These are phyloP conservation scores for Trichopoda pennipes DNA, from an alignment of 2,888 invertebrate genomes.

Conservation along the genomic window DNA sequence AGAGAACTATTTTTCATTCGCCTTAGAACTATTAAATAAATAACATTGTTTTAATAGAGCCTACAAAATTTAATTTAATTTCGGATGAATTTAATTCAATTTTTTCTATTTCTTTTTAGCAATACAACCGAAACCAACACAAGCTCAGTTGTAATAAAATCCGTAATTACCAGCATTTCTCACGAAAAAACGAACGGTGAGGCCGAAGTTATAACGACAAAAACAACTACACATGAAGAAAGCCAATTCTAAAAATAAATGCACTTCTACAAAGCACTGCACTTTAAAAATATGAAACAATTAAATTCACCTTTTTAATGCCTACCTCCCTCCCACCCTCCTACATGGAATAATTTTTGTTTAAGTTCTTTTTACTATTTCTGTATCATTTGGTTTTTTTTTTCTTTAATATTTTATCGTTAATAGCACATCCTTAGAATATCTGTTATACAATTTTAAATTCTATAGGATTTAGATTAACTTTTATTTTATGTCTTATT, in stretches of 20 bases:
- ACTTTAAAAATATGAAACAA: conserved; percentile 24
- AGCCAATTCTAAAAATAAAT: conserved; percentile 77
- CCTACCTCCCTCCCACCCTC: too few relatives aligned
- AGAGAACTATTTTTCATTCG: too few relatives aligned
- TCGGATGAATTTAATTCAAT: neutral
- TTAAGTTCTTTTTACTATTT: conserved; percentile 30
- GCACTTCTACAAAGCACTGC: conserved; percentile 18
- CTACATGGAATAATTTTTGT: conserved; percentile 32
- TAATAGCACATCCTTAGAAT: conserved; percentile 24
- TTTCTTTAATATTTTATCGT: too few relatives aligned
- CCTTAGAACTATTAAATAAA: too few relatives aligned
- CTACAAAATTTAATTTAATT: too few relatives aligned
- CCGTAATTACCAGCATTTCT: conserved; percentile 80
- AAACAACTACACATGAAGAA: conserved; percentile 78
- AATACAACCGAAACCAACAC: conserved; percentile 79
- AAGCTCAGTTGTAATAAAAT: conserved; percentile 81
- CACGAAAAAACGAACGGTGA: conserved; percentile 80
- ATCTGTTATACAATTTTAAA: conserved; percentile 22
- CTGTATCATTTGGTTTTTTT: neutral
- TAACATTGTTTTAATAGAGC: too few relatives aligned
- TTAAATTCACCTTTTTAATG: conserved; percentile 10
- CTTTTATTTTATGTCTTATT: conserved; percentile 19
- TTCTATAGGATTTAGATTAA: conserved; percentile 41
- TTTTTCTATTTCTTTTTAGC: conserved; percentile 69
- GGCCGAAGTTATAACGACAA: conserved; percentile 76